phyloP scores from a whole-genome alignment of 2,797 vertebrate species.

The Enteromius radiatus region DNA sequence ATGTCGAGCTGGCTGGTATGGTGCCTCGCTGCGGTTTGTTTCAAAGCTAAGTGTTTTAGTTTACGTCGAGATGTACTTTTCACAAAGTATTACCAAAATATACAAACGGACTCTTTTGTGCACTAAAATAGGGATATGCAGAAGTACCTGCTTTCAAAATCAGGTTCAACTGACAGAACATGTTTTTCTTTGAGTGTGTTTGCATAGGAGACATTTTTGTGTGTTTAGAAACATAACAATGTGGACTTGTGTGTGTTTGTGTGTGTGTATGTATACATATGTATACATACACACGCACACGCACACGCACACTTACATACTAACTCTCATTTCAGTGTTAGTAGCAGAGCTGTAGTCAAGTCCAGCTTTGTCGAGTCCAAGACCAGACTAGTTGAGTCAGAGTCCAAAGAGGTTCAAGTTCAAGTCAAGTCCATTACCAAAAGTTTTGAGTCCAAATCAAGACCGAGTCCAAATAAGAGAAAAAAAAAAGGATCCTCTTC shows the following conservation, averaged over 20 bases:
- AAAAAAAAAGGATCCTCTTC: too few relatives aligned
- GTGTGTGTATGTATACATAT: not conserved
- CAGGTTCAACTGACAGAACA: not conserved
- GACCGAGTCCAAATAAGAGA: too few relatives aligned
- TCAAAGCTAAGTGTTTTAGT: conserved; percentile 21
- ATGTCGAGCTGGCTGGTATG: conserved; percentile 13
- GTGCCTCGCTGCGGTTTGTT: conserved; percentile 12
- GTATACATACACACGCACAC: too few relatives aligned
- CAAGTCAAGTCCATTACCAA: too few relatives aligned
- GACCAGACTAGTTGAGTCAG: too few relatives aligned
- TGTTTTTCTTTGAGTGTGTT: not conserved
- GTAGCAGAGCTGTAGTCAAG: too few relatives aligned
- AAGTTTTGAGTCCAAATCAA: too few relatives aligned
- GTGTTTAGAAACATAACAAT: not conserved
- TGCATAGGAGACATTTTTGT: not conserved
- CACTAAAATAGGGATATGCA: not conserved
- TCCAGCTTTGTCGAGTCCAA: too few relatives aligned
- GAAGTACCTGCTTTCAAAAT: not conserved
- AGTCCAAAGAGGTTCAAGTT: too few relatives aligned
- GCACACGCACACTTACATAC: too few relatives aligned
- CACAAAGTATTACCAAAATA: conserved; percentile 1
- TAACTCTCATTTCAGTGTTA: too few relatives aligned
- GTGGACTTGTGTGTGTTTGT: not conserved
- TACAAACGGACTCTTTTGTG: not conserved
- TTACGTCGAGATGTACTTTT: conserved; percentile 15